Percentiles rank a stretch among this genome's conserved stretches.
These are phyloP conservation scores for Eolophus roseicapilla DNA, from an alignment of 2,113 vertebrate species.

Conservation along the genomic window DNA sequence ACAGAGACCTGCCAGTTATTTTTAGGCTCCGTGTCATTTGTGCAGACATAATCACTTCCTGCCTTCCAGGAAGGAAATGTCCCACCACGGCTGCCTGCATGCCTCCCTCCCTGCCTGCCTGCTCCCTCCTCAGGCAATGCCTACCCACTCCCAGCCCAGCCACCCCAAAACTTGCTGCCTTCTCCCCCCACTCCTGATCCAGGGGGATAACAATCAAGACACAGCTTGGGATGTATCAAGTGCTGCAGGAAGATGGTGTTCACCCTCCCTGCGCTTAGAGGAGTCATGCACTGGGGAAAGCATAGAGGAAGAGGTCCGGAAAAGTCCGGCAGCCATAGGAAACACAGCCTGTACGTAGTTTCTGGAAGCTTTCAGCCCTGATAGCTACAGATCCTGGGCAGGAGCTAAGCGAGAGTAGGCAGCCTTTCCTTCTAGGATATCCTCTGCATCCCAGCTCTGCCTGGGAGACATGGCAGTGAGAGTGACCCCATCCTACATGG, in stretches of 20 bases:
- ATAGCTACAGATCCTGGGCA: not conserved
- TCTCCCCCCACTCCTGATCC: not conserved
- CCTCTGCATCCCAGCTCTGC: fast-evolving
- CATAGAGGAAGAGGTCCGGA: not conserved
- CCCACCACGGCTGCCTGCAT: not conserved
- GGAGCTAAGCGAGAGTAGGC: not conserved
- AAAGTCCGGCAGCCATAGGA: slow-evolving; percentile 38
- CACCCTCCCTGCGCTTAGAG: fast-evolving
- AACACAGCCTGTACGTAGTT: not conserved
- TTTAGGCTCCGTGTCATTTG: slow-evolving; percentile 32
- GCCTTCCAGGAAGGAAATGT: slow-evolving; percentile 66
- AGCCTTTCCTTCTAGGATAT: not conserved
- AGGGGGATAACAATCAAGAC: not conserved
- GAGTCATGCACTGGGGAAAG: not conserved
- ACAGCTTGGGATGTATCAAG: not conserved
- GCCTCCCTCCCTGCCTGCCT: too few species aligned
- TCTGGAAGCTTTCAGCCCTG: not conserved
- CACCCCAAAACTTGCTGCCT: not conserved
- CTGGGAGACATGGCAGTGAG: fast-evolving
- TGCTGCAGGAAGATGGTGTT: not conserved
- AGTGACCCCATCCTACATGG: fast-evolving
- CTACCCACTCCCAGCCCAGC: not conserved
- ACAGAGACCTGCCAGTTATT: slow-evolving; percentile 42
- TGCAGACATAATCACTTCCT: slow-evolving; percentile 51
- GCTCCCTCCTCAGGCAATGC: too few species aligned